Base-by-base conservation (phyloP, 2,888 invertebrate genomes). In the Antheraea assamensis region DNA sequence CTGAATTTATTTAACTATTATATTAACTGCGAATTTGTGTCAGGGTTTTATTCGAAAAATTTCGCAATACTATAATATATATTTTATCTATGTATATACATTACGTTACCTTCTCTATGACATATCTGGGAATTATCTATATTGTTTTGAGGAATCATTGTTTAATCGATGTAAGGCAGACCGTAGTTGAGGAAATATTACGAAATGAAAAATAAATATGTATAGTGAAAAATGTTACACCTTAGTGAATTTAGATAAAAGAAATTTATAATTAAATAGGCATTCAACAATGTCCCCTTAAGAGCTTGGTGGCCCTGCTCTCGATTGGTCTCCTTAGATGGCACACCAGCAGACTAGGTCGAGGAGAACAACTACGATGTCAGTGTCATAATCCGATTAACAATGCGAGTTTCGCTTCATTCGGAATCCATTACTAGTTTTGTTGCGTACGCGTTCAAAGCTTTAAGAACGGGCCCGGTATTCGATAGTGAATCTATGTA, bases 251-350 rank as follows among this genome's bases (percentile, higher is more conserved):
- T 66, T 66, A 66, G 64, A 35, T 68, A n/a, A 68, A 68, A 35
- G 68, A 68, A 68, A 68, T 66, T 30, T 31, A 58, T 82, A 84
- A 83, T 83, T 83, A 85, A 87, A 88, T 86, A 85, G 79, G 80
- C 83, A 85, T 80, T 81, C 83, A 89, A 89, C 88, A 88, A 89
- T 90, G 86, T 88, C 89, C 85, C 88, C 90, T 92, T 90, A 90
- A 92, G 87, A 91, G 90, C 91, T 83, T 86, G 91, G 84, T 90
- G 93, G 92, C 93, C 94, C 88, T 93, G 93, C 93, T 94, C 94
- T 93, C 93, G 92, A 93, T 94, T 90, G 88, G 87, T 91, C 92
- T 93, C 93, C 93, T 91, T 93, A 93, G 94, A 94, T 94, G 94
- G 92, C 92, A 91, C 94, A 91, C 87, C 87, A 87, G 85, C 87